Evolutionary conservation across 1,140 invertebrate species (phyloP), one percentile per base, ranked within the genome.

Genomic region (Scaptomyza montana): DNA sequence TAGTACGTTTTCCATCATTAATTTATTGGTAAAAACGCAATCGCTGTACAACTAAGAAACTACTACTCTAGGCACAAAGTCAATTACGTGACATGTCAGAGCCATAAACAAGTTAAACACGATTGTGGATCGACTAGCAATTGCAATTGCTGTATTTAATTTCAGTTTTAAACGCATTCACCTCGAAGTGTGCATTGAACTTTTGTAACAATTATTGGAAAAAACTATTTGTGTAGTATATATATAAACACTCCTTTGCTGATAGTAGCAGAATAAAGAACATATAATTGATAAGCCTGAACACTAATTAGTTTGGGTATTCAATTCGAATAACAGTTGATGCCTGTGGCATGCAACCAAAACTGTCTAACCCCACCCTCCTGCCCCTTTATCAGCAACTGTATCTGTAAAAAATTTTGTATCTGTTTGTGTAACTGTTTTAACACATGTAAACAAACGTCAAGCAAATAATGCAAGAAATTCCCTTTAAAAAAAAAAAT

Each of bases 1-100:
- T 62, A 59, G 21, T 25, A 16, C 13, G 33, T 51, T 65, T 21
- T 45, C 56, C 61, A 45, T 19, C 43, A 68, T 61, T 85, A 77
- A 63, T 67, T 64, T 85, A 76, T 80, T 54, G 63, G 78, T 55
- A 30, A 43, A 62, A 53, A 45, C 50, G 36, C 41, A 65, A 72
- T 46, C 56, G 61, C 51, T 74, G 73, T 65, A 9, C 30, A 41
- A 41, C 39, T 41, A 12, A 41, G 1, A 12, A 73, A 63, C 56
- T 50, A 45, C 45, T 50, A 57, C 55, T 65, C 47, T 13, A 13
- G 39, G 59, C 50, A 36, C 33, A 53, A 45, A 73, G 67, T 64
- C 87, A 87, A 87, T 86, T 86, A 86, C 84, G 78, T 78, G 82
- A 82, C 84, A 86, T 78, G 82, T 89, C 86, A 81, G 80, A 67